Percentiles rank a stretch among this genome's conserved stretches.
phyloP scores from a whole-genome alignment of 1,140 invertebrate genomes.

The Panonychus citri region DNA sequence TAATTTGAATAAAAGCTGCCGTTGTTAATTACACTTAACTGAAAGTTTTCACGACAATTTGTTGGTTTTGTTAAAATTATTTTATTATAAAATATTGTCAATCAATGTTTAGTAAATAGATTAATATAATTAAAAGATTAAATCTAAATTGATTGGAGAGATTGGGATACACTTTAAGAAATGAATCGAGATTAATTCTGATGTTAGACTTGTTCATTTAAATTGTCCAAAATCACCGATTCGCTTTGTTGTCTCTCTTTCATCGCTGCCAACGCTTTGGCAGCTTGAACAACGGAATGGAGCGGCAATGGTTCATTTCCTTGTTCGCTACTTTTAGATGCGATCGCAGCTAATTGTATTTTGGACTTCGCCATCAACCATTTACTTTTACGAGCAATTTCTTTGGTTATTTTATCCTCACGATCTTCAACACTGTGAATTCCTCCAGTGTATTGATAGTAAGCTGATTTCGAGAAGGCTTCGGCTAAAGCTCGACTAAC shows the following conservation, averaged over 20 bases:
- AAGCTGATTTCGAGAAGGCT: neutral
- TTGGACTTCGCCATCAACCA: neutral
- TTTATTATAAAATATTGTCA: too few relatives aligned
- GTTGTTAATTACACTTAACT: too few relatives aligned
- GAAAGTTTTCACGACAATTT: too few relatives aligned
- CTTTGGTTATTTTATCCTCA: neutral
- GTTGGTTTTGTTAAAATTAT: too few relatives aligned
- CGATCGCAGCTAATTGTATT: neutral
- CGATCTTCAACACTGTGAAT: neutral
- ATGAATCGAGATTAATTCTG: too few relatives aligned
- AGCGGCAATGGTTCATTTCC: neutral
- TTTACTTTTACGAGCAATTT: neutral
- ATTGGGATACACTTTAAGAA: too few relatives aligned
- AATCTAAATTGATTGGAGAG: too few relatives aligned
- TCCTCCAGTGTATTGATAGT: neutral
- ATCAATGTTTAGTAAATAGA: too few relatives aligned
- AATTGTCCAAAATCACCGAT: too few relatives aligned
- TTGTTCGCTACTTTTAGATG: neutral
- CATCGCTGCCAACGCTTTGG: neutral
- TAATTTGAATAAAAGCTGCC: too few relatives aligned
- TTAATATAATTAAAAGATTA: too few relatives aligned
- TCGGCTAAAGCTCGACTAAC: neutral
- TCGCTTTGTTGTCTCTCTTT: neutral
- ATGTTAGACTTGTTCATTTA: too few relatives aligned
- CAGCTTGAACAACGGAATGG: neutral